phyloP scores from a whole-genome alignment of 2,113 vertebrate species.

The Otocyon megalotis region DNA sequence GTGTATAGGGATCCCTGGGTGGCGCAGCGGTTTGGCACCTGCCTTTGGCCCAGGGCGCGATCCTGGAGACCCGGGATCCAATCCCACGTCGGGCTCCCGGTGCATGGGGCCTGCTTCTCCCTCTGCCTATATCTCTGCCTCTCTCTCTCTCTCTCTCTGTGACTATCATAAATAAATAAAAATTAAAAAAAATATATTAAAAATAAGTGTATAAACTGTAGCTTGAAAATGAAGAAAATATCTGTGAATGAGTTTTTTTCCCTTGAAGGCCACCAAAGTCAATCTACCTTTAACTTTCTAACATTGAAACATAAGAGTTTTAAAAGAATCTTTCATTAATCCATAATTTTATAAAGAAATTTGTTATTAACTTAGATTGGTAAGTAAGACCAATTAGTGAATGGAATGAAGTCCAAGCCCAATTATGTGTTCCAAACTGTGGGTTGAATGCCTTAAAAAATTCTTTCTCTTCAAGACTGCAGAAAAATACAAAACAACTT shows the following conservation, averaged over 20 bases:
- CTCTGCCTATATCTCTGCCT: too few relatives aligned
- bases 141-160: too few relatives aligned
- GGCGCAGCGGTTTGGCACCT: too few relatives aligned
- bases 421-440: slow-evolving; percentile 61
- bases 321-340: slow-evolving; percentile 40
- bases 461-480: slow-evolving; percentile 44
- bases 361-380: slow-evolving; percentile 61
- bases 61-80: too few relatives aligned
- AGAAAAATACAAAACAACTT: slow-evolving; percentile 41
- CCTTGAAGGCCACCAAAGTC: not conserved
- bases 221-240: slow-evolving; percentile 40
- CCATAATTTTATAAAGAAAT: slow-evolving; percentile 51
- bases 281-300: not conserved
- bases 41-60: too few relatives aligned
- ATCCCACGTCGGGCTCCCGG: too few relatives aligned
- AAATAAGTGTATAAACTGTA: slow-evolving; percentile 21
- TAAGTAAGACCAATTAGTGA: slow-evolving; percentile 54
- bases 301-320: slow-evolving; percentile 6
- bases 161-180: too few relatives aligned
- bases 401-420: slow-evolving; percentile 33
- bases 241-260: not conserved
- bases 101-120: too few relatives aligned
- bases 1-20: too few relatives aligned
- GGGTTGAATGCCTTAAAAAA: slow-evolving; percentile 18
- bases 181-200: too few relatives aligned